Base-by-base conservation (phyloP, 2,888 invertebrate genomes). In the Piscicola geometra region DNA sequence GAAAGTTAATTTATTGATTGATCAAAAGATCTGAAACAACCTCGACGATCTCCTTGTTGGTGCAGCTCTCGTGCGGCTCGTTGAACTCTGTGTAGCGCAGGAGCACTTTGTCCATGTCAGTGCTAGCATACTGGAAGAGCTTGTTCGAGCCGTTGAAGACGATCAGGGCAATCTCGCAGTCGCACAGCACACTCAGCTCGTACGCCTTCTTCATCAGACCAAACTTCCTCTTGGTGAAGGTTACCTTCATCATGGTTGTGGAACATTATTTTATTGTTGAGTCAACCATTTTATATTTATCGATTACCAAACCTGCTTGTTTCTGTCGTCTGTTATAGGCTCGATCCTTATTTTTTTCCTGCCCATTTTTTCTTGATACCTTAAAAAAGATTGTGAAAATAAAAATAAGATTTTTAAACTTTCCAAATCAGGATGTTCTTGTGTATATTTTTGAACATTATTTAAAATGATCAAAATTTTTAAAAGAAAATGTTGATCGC, bases 141-240 rank as follows among this genome's bases (percentile, higher is more conserved):
- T 97, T 97, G 89, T 98, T 98, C 88, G 94, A 94, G 84, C 94
- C 94, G 88, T 97, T 98, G 90, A 99, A 99, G 87, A 99, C 99
- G 87, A 99, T 99, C 82, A 99, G 90, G 36, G 99, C 99, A 80
- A 99, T 99, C 88, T 99, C 99, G 87, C 99, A 99, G 88, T 99
- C 99, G 87, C 99, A 99, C 77, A 99, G 89, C 78, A 99, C 98
- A 98, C 89, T 95, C 85, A 99, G 88, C 87, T 99, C 99, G 87
- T 99, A 99, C 69, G 99, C 99, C 87, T 99, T 99, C 89, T 99
- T 99, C 99, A 99, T 99, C 81, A 99, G 93, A 81, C 99, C 99
- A 85, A 99, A 99, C 89, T 99, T 99, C 83, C 99, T 90, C 87
- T 99, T 99, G 88, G 99, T 99, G 89, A 99, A 99, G 83, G 99